phyloP scores from a whole-genome alignment of 2,888 invertebrate species.

The Allygus modestus region DNA sequence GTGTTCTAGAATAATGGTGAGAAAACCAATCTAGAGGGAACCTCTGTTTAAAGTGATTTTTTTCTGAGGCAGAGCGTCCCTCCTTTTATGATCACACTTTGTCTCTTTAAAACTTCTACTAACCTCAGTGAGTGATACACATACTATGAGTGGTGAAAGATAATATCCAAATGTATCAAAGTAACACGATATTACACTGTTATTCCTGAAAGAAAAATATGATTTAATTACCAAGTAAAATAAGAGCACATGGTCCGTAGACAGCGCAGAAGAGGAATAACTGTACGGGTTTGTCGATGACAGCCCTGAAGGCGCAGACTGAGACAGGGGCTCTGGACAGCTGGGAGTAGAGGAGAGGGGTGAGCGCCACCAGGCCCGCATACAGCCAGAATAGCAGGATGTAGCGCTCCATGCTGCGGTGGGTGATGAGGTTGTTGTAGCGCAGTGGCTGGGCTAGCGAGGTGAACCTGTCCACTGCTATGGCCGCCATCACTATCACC shows the following conservation, averaged over 20 bases:
- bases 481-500: slow-evolving; percentile 79
- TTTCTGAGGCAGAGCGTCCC: no score
- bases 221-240: slow-evolving; percentile 76
- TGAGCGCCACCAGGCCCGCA: slow-evolving; percentile 77
- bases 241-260: slow-evolving; percentile 79
- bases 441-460: slow-evolving; percentile 80
- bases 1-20: no score
- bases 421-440: slow-evolving; percentile 81
- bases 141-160: no score
- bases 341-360: slow-evolving; percentile 73
- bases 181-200: no score
- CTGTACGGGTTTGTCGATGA: slow-evolving; percentile 77
- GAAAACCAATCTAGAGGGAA: no score
- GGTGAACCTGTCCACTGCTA: slow-evolving; percentile 80
- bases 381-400: slow-evolving; percentile 80
- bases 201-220: no score
- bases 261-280: slow-evolving; percentile 79
- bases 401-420: slow-evolving; percentile 78
- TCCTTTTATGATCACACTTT: no score
- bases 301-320: slow-evolving; percentile 76
- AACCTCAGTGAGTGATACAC: no score
- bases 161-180: no score
- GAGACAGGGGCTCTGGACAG: slow-evolving; percentile 33
- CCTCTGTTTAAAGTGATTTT: no score
- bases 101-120: no score